A percentile compares a stretch with the other conserved stretches of the same genome.
These are phyloP conservation scores for Mycteria americana DNA, from an alignment of 2,797 vertebrate species.

Conservation along the genomic window DNA sequence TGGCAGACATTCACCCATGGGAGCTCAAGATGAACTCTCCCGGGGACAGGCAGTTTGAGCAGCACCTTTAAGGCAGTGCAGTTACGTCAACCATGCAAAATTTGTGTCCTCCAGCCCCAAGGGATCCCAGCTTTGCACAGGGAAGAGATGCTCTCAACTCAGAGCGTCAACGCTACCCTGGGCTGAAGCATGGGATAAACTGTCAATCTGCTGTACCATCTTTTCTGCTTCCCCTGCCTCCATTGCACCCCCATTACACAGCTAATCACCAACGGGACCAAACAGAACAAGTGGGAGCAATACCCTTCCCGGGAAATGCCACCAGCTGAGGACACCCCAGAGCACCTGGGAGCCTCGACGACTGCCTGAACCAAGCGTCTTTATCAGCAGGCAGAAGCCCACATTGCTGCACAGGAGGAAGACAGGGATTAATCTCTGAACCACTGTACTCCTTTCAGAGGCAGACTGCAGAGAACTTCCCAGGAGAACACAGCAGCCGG, in stretches of 20 bases:
- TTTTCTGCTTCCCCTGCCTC: neutral
- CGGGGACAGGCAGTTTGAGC: neutral
- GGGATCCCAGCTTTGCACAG: neutral
- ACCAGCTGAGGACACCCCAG: neutral
- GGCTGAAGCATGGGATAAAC: neutral
- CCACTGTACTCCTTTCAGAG: neutral
- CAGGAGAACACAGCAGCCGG: neutral
- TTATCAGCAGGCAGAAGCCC: neutral
- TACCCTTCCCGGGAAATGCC: neutral
- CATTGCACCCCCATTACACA: fast-evolving
- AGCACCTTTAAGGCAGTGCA: neutral
- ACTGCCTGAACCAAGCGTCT: neutral
- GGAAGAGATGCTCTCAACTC: neutral
- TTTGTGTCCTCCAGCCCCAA: neutral
- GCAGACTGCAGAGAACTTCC: neutral
- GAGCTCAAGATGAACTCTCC: fast-evolving
- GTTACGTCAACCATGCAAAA: neutral
- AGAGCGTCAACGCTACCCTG: neutral
- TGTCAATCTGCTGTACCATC: neutral
- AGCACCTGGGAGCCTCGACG: neutral
- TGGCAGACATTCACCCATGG: neutral
- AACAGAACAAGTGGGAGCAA: neutral
- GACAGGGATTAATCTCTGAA: neutral
- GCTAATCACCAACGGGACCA: neutral
- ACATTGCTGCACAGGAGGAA: neutral